A percentile compares a stretch with the other conserved stretches of the same genome.
Evolutionary conservation across 1,140 invertebrate genomes (phyloP).

Genomic region (Lucilia cuprina): DNA sequence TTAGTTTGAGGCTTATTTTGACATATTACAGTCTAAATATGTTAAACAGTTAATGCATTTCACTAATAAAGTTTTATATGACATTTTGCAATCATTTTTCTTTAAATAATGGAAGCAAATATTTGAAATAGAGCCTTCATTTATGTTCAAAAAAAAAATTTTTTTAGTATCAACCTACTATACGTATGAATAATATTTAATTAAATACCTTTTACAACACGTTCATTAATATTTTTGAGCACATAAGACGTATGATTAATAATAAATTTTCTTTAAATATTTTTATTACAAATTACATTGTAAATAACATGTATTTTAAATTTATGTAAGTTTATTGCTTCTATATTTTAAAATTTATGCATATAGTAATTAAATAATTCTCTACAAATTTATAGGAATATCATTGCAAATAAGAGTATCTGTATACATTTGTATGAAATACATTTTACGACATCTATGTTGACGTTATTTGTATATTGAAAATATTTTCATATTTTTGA

Average conservation of each 20-base stretch:
- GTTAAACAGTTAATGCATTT: too few species aligned
- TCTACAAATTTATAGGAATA: background rate
- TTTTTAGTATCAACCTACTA: too few species aligned
- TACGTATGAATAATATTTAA: background rate
- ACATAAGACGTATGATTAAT: background rate
- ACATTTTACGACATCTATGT: background rate
- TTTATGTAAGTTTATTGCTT: background rate
- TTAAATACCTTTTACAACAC: background rate
- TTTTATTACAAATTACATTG: too few species aligned
- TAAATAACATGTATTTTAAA: too few species aligned
- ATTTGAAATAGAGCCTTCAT: too few species aligned
- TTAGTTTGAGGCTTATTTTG: too few species aligned
- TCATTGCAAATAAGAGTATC: too few species aligned
- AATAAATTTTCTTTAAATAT: background rate
- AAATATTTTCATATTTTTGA: background rate
- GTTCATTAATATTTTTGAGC: background rate
- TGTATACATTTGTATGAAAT: background rate
- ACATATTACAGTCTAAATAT: too few species aligned
- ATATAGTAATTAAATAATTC: background rate
- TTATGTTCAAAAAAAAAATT: too few species aligned
- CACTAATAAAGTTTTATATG: too few species aligned
- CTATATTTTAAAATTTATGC: background rate
- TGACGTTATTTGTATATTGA: background rate
- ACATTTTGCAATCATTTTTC: too few species aligned
- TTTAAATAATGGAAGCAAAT: too few species aligned